phyloP scores from a whole-genome alignment of 2,113 vertebrate genomes.

The Trematomus loennbergii region DNA sequence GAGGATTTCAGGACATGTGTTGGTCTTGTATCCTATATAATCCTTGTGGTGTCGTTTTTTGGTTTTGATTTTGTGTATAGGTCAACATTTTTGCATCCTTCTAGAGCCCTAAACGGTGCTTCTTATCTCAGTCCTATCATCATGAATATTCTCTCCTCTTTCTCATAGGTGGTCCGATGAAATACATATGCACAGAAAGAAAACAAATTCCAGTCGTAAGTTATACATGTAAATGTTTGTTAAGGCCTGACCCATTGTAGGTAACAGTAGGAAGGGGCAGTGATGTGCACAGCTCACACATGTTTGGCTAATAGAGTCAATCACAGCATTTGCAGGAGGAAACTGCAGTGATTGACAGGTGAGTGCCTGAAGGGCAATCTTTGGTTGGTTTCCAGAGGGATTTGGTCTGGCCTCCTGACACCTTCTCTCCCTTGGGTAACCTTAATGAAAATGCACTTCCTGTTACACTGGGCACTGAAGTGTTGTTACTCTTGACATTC shows the following conservation, averaged over 20 bases:
- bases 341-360: conserved; percentile 66
- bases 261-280: conserved; percentile 25
- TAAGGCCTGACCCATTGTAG: conserved; percentile 9
- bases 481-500: conserved; percentile 60
- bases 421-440: conserved; percentile 48
- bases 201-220: not conserved
- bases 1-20: not conserved
- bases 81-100: not conserved
- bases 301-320: conserved; percentile 49
- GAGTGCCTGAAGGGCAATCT: conserved; percentile 58
- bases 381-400: conserved; percentile 54
- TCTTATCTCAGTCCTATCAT: not conserved
- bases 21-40: not conserved
- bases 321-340: conserved; percentile 47
- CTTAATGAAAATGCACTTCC: conserved; percentile 73
- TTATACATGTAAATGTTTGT: conserved; percentile 25
- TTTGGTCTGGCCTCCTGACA: conserved; percentile 61
- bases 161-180: conserved; percentile 12
- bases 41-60: not conserved
- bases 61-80: conserved; percentile 8
- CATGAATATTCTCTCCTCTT: conserved; percentile 1
- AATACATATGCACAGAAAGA: not conserved
- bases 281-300: conserved; percentile 29
- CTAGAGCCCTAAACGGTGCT: not conserved
- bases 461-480: conserved; percentile 61